Evolutionary conservation across 1,140 invertebrate genomes (phyloP).

Genomic region (Cydia pomonella): DNA sequence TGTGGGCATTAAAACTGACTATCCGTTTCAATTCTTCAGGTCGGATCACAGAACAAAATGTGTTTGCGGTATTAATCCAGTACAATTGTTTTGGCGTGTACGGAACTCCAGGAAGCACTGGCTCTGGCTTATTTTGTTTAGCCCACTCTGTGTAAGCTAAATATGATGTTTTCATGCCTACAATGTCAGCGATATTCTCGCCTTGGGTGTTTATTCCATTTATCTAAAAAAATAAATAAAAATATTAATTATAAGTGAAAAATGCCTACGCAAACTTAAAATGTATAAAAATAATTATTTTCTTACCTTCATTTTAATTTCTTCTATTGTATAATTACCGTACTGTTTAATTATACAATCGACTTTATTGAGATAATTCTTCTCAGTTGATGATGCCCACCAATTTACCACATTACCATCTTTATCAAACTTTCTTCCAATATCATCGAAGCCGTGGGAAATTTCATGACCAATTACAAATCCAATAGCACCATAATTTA

Average conservation of each 20-base stretch:
- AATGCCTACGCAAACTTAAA: too few relatives aligned
- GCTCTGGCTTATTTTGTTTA: slow-evolving; percentile 83
- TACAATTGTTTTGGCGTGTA: slow-evolving; percentile 79
- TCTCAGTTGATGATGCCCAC: slow-evolving; percentile 90
- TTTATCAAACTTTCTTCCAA: too few relatives aligned
- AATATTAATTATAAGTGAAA: too few relatives aligned
- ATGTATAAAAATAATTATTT: too few relatives aligned
- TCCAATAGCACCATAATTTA: too few relatives aligned
- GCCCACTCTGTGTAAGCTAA: slow-evolving; percentile 89
- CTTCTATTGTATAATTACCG: too few relatives aligned
- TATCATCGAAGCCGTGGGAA: slow-evolving; percentile 93
- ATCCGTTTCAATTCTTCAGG: slow-evolving; percentile 88
- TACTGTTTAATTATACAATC: slow-evolving; percentile 95
- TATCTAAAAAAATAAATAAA: too few relatives aligned
- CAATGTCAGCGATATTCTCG: slow-evolving; percentile 97
- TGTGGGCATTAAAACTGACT: too few relatives aligned
- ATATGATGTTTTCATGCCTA: slow-evolving; percentile 93
- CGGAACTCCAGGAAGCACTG: slow-evolving; percentile 83
- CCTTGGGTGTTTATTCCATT: too few relatives aligned
- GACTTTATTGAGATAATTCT: slow-evolving; percentile 88
- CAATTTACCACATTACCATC: slow-evolving; percentile 92
- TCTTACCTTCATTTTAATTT: slow-evolving; percentile 85
- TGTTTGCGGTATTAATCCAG: slow-evolving; percentile 84
- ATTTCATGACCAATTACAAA: slow-evolving; percentile 96
- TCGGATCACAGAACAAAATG: slow-evolving; percentile 82